A percentile compares a stretch with the other conserved stretches of the same genome.
Evolutionary conservation across 2,113 vertebrate species (phyloP).

Genomic region (Hemichromis elongatus): DNA sequence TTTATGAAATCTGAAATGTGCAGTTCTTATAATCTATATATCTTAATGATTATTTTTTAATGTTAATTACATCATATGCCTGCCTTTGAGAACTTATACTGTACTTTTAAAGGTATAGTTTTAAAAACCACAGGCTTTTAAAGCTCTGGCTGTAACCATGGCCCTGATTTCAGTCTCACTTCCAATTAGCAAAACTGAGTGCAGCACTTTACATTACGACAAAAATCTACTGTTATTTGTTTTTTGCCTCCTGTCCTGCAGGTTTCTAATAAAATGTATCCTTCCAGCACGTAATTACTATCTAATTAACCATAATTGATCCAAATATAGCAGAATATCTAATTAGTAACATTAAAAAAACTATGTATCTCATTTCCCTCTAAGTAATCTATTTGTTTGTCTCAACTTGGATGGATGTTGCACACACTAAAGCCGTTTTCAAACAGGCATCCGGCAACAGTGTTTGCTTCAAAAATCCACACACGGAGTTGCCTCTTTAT

Average conservation of each 20-base stretch:
- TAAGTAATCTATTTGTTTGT: constrained; percentile 2
- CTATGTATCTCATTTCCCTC: neutral
- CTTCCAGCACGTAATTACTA: neutral
- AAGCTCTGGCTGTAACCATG: neutral
- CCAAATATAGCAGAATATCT: neutral
- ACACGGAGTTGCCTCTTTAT: neutral
- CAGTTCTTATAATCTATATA: neutral
- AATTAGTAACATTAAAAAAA: neutral
- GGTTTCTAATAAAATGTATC: neutral
- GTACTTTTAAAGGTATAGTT: too few relatives aligned
- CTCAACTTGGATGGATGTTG: constrained; percentile 5
- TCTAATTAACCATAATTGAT: neutral
- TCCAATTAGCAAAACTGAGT: neutral
- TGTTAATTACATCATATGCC: neutral
- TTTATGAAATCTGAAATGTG: neutral
- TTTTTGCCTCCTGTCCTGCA: neutral
- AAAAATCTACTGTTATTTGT: neutral
- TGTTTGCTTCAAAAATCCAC: neutral
- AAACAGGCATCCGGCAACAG: neutral
- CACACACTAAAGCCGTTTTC: neutral
- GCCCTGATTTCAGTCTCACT: neutral
- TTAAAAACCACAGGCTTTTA: too few relatives aligned
- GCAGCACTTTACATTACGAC: neutral
- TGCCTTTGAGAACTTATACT: neutral
- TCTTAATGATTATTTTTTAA: neutral